Conservation (phyloP, 1,140 invertebrate species). For the Euborellia annulipes region DNA sequence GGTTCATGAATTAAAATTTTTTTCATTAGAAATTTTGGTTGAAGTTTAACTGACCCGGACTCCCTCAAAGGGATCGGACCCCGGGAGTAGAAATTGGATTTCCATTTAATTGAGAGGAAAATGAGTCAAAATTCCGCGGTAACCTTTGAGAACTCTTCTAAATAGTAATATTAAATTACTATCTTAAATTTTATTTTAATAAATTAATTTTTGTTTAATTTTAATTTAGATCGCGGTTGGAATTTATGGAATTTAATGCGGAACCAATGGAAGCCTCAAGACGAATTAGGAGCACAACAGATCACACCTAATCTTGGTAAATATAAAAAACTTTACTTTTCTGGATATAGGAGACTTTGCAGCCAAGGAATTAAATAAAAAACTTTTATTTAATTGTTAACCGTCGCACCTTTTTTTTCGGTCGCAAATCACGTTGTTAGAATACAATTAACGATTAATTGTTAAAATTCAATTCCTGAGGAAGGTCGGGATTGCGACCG, state of each 20-base stretch:
- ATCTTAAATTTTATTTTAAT: background rate
- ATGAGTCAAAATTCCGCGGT: too few species aligned
- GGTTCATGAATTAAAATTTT: too few species aligned
- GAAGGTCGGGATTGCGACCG: too few species aligned
- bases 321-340: background rate
- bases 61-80: too few species aligned
- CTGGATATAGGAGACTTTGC: background rate
- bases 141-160: background rate
- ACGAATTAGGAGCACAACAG: slow-evolving; percentile 26
- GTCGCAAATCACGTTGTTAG: background rate
- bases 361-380: background rate
- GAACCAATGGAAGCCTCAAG: slow-evolving; percentile 28
- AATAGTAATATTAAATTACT: background rate
- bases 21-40: too few species aligned
- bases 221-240: slow-evolving; percentile 26
- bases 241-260: slow-evolving; percentile 34
- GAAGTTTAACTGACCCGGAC: too few species aligned
- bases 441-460: background rate
- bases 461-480: background rate
- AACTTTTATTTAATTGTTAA: background rate
- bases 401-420: too few species aligned
- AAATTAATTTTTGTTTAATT: background rate
- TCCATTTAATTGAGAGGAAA: too few species aligned
- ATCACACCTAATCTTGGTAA: slow-evolving; percentile 1
- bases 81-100: too few species aligned